Base-by-base conservation (phyloP, 2,888 invertebrate genomes). In the Merodon equestris region DNA sequence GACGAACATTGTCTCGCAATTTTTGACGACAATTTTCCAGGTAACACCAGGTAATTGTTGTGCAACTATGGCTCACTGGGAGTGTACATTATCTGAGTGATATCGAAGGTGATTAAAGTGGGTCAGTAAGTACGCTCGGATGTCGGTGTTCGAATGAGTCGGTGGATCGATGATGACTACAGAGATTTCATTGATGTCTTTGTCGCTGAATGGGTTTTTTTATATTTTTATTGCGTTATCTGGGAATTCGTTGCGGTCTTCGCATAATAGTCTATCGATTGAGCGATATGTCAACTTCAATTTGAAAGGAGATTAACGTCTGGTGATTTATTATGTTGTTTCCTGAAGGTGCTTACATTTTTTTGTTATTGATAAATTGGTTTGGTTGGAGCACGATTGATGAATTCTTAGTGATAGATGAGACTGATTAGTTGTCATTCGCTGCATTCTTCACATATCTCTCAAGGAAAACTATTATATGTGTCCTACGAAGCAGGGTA, bases 181-280 rank as follows among this genome's bases (percentile, higher is more conserved):
- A 1, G 38, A 42, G 3, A 18, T 9, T 45, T 27, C 40, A 58
- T 47, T 58, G 66, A 72, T 72, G 66, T 58, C 72, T 72, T 51
- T 53, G 18, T 72, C 44, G 42, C 2, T 45, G 27, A 40, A n/a
- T n/a, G 19, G 44, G 9, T 53, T 17, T 36, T n/a, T 18, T 57
- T 57, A n/a, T 14, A 54, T 56, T 54, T 47, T 7, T n/a, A 44
- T 14, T 42, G 17, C 44, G 34, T 74, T 67, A 74, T 74, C 73
- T 42, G 42, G 54, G 12, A 67, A 74, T 74, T 67, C 67, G 56
- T 47, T 73, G 67, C 60, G 73, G 73, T 60, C 47, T 53, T 42
- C 17, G 27, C 27, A 27, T 7, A 40, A 9, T 17, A n/a, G 14
- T n/a, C 42, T 17, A 51, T 19, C 9, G 44, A 38, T 17, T 44